Conservation (phyloP, 2,888 invertebrate species). For the Drosophila silvestris region DNA sequence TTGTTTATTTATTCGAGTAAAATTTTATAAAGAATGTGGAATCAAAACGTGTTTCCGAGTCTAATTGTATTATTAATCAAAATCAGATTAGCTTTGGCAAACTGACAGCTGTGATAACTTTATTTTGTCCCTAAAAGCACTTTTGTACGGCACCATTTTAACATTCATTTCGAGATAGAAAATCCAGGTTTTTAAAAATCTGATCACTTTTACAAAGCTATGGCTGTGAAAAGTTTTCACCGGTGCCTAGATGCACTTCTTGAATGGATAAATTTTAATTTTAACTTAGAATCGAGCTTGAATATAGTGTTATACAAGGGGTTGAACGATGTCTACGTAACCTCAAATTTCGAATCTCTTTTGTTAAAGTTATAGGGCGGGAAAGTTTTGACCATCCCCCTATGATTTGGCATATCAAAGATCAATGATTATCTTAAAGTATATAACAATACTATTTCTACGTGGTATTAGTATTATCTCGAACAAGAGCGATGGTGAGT, state of each 20-base stretch:
- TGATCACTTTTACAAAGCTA: not conserved
- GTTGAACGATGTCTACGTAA: too few species aligned
- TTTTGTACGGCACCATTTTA: not conserved
- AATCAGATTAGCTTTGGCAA: not conserved
- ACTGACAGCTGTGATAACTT: not conserved
- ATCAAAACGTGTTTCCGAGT: not conserved
- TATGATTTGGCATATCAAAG: not conserved
- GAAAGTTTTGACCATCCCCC: not conserved
- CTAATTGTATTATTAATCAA: not conserved
- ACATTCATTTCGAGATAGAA: not conserved
- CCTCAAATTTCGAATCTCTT: not conserved
- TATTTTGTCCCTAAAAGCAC: not conserved
- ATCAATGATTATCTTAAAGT: not conserved
- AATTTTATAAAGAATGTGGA: not conserved
- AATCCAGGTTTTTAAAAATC: not conserved
- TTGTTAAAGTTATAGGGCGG: not conserved
- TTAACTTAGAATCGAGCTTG: not conserved
- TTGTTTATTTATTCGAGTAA: not conserved
- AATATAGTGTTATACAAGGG: not conserved
- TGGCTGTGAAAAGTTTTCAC: not conserved
- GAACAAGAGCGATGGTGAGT: not conserved
- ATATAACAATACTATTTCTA: not conserved
- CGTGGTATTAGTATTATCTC: not conserved
- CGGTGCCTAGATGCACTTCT: not conserved
- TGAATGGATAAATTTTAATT: not conserved